Percentiles rank a stretch among this genome's conserved stretches.
Conservation (phyloP, 1,140 invertebrate genomes). For the Brachionus rubens region DNA sequence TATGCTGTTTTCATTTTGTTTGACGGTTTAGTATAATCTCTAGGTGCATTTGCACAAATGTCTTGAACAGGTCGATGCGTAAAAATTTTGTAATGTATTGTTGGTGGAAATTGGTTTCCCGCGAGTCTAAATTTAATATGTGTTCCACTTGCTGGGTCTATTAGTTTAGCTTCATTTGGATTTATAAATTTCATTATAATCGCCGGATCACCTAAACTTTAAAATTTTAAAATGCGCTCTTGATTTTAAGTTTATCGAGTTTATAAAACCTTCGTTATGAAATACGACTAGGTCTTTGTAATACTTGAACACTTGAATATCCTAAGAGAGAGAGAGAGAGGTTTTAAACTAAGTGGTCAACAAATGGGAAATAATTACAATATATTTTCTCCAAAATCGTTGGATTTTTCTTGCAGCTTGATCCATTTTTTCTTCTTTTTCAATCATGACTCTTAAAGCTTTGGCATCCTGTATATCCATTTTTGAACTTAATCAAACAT, state of each 20-base stretch:
- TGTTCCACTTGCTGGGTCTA: constrained; percentile 57
- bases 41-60: constrained; percentile 59
- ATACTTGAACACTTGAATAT: constrained; percentile 59
- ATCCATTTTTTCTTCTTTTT: not conserved
- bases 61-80: constrained; percentile 59
- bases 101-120: constrained; percentile 60
- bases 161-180: constrained; percentile 57
- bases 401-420: constrained; percentile 40
- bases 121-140: constrained; percentile 59
- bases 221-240: constrained; percentile 41
- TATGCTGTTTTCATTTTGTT: constrained; percentile 53
- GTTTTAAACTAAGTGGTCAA: not conserved
- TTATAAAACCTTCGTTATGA: constrained; percentile 42
- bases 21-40: constrained; percentile 55
- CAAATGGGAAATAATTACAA: not conserved
- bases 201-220: constrained; percentile 54
- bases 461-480: not conserved
- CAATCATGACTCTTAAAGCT: not conserved
- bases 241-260: not conserved
- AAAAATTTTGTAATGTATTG: constrained; percentile 62
- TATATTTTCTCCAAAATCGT: constrained; percentile 42
- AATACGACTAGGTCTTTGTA: constrained; percentile 60
- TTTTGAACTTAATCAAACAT: not conserved
- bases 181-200: constrained; percentile 59
- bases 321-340: constrained; percentile 51